These are phyloP conservation scores for Ophion obscuratus DNA, from an alignment of 2,888 invertebrate species.

Conservation along the genomic window DNA sequence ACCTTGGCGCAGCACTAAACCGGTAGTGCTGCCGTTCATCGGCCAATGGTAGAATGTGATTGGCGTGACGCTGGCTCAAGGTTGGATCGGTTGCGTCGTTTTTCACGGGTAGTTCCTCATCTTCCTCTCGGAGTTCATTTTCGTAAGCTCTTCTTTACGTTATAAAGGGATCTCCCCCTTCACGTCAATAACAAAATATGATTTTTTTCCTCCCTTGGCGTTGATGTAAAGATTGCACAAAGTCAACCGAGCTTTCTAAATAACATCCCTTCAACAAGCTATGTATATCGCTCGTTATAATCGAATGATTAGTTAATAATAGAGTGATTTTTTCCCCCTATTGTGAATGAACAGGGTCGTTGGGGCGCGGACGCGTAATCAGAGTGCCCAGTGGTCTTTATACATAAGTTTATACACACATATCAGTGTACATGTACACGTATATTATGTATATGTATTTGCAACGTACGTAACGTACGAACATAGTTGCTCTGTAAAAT, in stretches of 20 bases:
- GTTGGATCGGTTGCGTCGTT: no score
- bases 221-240: constrained; percentile 26
- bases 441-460: neutral
- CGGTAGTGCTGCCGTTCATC: no score
- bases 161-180: no score
- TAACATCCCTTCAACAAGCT: no score
- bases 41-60: no score
- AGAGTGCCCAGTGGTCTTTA: constrained; percentile 55
- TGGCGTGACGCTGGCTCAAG: no score
- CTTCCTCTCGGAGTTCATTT: no score
- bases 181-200: no score
- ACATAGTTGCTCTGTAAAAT: constrained; percentile 14
- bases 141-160: no score
- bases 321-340: constrained; percentile 46
- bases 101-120: no score
- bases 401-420: constrained; percentile 41
- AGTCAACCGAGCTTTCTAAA: no score
- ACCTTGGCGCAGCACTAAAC: no score
- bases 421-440: neutral
- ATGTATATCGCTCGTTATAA: constrained; percentile 49
- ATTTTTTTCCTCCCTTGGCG: neutral
- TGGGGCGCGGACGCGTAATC: constrained; percentile 66
- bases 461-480: neutral
- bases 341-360: constrained; percentile 68
- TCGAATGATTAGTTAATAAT: constrained; percentile 73